These are phyloP conservation scores for Pseudobourletiella spinata DNA, from an alignment of 1,140 invertebrate genomes.

Conservation along the genomic window DNA sequence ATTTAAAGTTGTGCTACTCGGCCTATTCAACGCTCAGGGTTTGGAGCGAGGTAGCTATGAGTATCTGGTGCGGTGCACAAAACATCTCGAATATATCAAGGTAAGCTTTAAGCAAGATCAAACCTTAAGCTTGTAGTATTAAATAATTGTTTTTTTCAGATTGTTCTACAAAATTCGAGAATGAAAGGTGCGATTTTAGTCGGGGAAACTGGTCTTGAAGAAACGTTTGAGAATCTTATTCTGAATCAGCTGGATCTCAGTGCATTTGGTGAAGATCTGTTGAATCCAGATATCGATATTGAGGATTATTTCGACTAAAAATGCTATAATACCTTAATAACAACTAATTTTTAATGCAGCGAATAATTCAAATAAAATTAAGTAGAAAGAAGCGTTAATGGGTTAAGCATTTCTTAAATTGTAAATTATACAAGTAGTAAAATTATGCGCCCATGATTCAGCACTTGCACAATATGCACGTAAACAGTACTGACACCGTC, in stretches of 20 bases:
- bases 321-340: too few relatives aligned
- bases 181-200: slow-evolving; percentile 91
- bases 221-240: slow-evolving; percentile 97
- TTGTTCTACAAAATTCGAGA: slow-evolving; percentile 67
- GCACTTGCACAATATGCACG: too few relatives aligned
- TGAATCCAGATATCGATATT: slow-evolving; percentile 93
- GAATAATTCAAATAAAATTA: too few relatives aligned
- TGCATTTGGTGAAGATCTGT: slow-evolving; percentile 78
- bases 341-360: too few relatives aligned
- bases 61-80: slow-evolving; percentile 74
- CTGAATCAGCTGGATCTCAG: slow-evolving; percentile 87
- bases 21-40: slow-evolving; percentile 88
- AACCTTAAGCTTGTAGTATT: not conserved
- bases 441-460: too few relatives aligned
- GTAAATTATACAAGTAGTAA: too few relatives aligned
- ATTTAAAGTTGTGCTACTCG: slow-evolving; percentile 85
- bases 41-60: slow-evolving; percentile 69
- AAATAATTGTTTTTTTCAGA: too few relatives aligned
- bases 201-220: slow-evolving; percentile 93
- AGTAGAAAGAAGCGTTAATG: too few relatives aligned
- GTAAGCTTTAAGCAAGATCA: slow-evolving; percentile 41
- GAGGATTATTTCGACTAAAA: slow-evolving; percentile 97
- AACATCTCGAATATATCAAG: slow-evolving; percentile 80
- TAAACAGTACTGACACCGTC: too few relatives aligned
- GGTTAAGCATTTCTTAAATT: too few relatives aligned